phyloP scores from a whole-genome alignment of 2,113 vertebrate genomes.

The Limnothrissa miodon region DNA sequence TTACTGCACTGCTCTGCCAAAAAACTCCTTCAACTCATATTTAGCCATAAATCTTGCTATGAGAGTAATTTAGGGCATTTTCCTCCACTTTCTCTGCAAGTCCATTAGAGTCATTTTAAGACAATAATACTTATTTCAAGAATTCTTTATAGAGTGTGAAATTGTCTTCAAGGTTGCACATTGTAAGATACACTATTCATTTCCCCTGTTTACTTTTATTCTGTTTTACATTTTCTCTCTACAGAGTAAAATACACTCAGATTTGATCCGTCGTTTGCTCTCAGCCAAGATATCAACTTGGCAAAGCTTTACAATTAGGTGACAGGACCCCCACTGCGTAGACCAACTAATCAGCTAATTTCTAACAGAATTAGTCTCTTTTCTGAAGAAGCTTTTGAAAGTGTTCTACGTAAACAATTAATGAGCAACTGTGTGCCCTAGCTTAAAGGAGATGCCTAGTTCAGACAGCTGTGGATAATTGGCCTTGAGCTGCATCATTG shows the following conservation, averaged over 20 bases:
- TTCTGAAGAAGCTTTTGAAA: conserved; percentile 12
- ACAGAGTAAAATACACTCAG: background rate
- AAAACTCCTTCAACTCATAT: background rate
- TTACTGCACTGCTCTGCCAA: conserved; percentile 7
- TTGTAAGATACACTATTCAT: background rate
- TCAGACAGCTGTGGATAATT: conserved; percentile 45
- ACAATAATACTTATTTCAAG: background rate
- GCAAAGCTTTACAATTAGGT: background rate
- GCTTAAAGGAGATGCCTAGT: conserved; percentile 17
- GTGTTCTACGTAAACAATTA: conserved; percentile 24
- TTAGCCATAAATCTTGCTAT: background rate
- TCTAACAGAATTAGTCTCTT: conserved; percentile 31
- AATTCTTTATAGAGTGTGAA: background rate
- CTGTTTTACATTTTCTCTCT: background rate
- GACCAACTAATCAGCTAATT: conserved; percentile 23
- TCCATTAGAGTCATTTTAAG: background rate
- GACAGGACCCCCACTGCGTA: background rate
- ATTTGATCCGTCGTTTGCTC: background rate
- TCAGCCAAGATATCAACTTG: background rate
- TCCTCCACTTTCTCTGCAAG: background rate
- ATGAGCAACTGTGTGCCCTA: conserved; percentile 7
- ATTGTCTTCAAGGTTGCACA: background rate
- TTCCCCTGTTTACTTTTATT: background rate
- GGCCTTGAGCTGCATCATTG: conserved; percentile 25
- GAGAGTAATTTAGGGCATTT: background rate